Evolutionary conservation across 2,888 invertebrate genomes (phyloP).

Genomic region (Morpho achilles): DNA sequence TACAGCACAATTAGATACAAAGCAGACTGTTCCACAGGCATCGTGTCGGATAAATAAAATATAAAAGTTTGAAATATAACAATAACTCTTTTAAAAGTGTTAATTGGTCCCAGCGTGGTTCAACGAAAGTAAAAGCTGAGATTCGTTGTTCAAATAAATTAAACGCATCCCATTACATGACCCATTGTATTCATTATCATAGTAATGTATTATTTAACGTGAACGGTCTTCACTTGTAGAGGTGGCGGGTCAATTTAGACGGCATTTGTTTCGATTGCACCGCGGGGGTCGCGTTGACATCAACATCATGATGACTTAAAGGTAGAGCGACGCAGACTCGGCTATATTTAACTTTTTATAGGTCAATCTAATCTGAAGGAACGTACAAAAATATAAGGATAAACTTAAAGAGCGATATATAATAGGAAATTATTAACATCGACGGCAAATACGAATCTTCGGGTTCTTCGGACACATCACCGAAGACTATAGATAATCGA

Average conservation of each 20-base stretch:
- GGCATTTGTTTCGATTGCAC: constrained; percentile 9
- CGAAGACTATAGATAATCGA: too few species aligned
- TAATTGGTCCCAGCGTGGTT: constrained; percentile 25
- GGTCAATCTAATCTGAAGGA: too few species aligned
- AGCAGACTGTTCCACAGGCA: too few species aligned
- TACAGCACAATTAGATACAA: too few species aligned
- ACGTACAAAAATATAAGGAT: too few species aligned
- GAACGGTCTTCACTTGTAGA: neutral
- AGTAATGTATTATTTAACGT: constrained; percentile 13
- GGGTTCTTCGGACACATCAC: too few species aligned
- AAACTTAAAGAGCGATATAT: too few species aligned
- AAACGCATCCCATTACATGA: constrained; percentile 3
- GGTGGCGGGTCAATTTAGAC: neutral
- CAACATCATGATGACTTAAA: neutral
- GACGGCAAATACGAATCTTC: too few species aligned
- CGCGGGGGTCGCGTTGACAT: constrained; percentile 16
- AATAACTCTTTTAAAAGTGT: constrained; percentile 15
- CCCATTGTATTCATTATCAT: constrained; percentile 17
- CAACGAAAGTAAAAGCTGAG: constrained; percentile 19
- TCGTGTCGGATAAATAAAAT: too few species aligned
- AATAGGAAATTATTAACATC: too few species aligned
- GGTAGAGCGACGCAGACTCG: too few species aligned
- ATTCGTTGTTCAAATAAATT: constrained; percentile 12
- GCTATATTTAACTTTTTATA: too few species aligned
- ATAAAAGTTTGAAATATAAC: neutral